Evolutionary conservation across 2,888 invertebrate genomes (phyloP).

Genomic region (Orthosia gothica): DNA sequence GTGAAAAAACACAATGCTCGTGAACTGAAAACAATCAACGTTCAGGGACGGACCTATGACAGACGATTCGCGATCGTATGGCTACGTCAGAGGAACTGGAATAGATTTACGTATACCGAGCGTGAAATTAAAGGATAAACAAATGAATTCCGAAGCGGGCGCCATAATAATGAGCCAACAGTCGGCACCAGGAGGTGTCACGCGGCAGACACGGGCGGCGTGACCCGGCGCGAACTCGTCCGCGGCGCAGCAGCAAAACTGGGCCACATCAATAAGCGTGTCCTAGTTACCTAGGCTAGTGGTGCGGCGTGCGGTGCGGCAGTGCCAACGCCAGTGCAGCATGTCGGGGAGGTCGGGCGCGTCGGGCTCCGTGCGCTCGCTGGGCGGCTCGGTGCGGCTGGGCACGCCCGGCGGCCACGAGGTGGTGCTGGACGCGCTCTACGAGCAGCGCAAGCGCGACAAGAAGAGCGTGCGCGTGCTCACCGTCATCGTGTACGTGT

Average conservation of each 20-base stretch:
- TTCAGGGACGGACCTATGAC: slow-evolving; percentile 82
- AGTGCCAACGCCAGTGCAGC: slow-evolving; percentile 75
- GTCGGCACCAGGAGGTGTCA: slow-evolving; percentile 89
- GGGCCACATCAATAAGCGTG: slow-evolving; percentile 90
- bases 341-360: slow-evolving; percentile 92
- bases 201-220: slow-evolving; percentile 88
- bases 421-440: slow-evolving; percentile 94
- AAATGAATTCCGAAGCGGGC: slow-evolving; percentile 87
- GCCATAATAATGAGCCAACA: slow-evolving; percentile 89
- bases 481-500: slow-evolving; percentile 98
- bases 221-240: slow-evolving; percentile 83
- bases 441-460: slow-evolving; percentile 96
- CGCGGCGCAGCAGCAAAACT: slow-evolving; percentile 85
- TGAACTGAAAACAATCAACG: slow-evolving; percentile 83
- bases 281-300: slow-evolving; percentile 86
- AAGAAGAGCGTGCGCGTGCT: slow-evolving; percentile 97
- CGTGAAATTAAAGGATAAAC: slow-evolving; percentile 91
- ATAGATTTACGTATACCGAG: slow-evolving; percentile 86
- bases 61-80: slow-evolving; percentile 85
- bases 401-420: slow-evolving; percentile 88
- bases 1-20: slow-evolving; percentile 72
- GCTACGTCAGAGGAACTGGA: slow-evolving; percentile 89
- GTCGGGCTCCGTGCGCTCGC: slow-evolving; percentile 91
- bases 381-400: slow-evolving; percentile 86
- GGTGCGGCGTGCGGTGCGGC: slow-evolving; percentile 70